Base-by-base conservation (phyloP, 2,113 vertebrate species). In the Dolichotis patagonum region DNA sequence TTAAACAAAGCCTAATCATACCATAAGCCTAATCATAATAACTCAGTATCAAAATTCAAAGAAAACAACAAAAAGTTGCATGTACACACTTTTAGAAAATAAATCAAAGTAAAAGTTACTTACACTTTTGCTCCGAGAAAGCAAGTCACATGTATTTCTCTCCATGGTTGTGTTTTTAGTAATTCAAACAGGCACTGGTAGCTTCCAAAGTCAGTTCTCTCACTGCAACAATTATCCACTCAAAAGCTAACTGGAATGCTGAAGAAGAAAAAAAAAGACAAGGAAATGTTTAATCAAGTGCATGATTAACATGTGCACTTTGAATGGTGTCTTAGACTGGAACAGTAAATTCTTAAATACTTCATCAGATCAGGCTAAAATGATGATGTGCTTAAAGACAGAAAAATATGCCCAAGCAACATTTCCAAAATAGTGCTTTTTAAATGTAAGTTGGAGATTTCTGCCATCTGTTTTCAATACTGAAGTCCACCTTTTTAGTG, bases 71-170 rank as follows among this genome's bases (percentile, higher is more conserved):
- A 81, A 89, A 88, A 32, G 3, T 78, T 78, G 52, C 0, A 52
- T 35, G 19, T 35, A 49, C 32, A 69, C 0, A 46, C 12, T 83
- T 89, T 69, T 63, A 94, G 89, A 85, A 95, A 60, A 63, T 2
- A 60, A 93, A 78, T 22, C 5, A 90, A 97, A 96, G 94, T 0
- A 92, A 96, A 97, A 88, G 0, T 41, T 97, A 98, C 98, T 99
- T 96, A 99, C 98, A 95, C 98, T 99, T 98, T 98, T 98, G 96
- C 94, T 98, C 81, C 97, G 98, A 75, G 97, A 97, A 80, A 95
- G 96, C 14, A 85, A 62, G 73, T 89, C 97, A 88, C 91, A 97
- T 7, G 86, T 94, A 91, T 97, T 98, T 95, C 94, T 98, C 84
- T 97, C 97, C 99, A 99, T 99, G 88, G 35, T 97, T 94, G 65